Evolutionary conservation across 2,113 vertebrate species (phyloP).

Genomic region (Charadrius vociferus): DNA sequence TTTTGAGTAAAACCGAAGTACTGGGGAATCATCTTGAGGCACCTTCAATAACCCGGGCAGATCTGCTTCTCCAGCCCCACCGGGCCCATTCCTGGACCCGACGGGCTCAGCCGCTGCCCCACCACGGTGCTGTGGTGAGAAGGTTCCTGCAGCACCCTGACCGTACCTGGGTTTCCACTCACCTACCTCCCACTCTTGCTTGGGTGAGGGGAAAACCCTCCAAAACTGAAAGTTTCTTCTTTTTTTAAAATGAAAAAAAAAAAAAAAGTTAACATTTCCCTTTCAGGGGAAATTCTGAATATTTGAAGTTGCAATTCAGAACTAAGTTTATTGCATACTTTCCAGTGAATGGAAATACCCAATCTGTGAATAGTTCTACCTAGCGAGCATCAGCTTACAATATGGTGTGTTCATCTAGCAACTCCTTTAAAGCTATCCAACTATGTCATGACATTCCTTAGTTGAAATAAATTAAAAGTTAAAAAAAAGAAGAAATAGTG

Average conservation of each 20-base stretch:
- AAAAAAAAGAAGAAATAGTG: background rate
- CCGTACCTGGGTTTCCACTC: background rate
- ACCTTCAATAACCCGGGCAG: background rate
- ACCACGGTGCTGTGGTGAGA: background rate
- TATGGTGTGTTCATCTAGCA: background rate
- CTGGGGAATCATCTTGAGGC: background rate
- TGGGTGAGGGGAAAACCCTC: background rate
- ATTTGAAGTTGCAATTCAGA: background rate
- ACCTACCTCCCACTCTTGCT: background rate
- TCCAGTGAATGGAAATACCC: slow-evolving; percentile 31
- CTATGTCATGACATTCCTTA: background rate
- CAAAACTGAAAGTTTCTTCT: background rate
- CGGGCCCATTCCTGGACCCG: background rate
- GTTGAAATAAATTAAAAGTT: background rate
- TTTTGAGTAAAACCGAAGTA: background rate
- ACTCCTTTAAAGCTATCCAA: background rate
- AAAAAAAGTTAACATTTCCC: background rate
- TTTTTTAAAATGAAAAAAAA: background rate
- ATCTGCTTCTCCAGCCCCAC: background rate
- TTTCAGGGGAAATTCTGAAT: slow-evolving; percentile 32
- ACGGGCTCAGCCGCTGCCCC: fast-evolving
- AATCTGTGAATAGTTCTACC: background rate
- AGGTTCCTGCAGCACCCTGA: background rate
- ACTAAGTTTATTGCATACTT: background rate
- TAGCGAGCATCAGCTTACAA: background rate